phyloP scores from a whole-genome alignment of 2,797 vertebrate genomes.

The Neopelma chrysocephalum region DNA sequence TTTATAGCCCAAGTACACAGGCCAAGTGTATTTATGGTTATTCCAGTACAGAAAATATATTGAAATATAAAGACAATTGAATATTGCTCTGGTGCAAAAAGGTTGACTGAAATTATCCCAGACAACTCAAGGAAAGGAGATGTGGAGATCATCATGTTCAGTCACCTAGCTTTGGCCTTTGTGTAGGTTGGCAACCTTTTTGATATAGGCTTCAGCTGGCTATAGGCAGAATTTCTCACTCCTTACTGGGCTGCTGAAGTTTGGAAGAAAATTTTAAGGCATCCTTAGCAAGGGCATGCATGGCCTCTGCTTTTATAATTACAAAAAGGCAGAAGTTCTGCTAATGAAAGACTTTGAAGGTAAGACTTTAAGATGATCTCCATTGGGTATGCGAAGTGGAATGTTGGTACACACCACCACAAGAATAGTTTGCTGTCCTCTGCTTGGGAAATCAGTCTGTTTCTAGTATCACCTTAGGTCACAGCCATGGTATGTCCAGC shows the following conservation, averaged over 20 bases:
- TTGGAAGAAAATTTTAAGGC: neutral
- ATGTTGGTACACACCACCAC: neutral
- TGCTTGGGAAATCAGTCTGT: neutral
- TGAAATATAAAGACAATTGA: neutral
- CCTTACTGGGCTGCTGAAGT: neutral
- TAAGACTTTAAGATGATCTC: neutral
- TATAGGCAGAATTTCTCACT: neutral
- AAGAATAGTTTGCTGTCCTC: neutral
- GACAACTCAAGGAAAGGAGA: neutral
- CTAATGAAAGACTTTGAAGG: neutral
- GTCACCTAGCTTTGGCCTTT: neutral
- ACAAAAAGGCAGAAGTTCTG: neutral
- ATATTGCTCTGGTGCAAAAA: neutral
- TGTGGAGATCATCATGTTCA: neutral
- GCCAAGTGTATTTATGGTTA: neutral
- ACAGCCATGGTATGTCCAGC: neutral
- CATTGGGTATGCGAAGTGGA: neutral
- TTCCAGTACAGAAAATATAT: neutral
- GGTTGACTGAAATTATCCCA: neutral
- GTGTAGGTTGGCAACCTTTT: neutral
- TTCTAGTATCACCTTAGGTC: neutral
- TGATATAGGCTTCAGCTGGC: neutral
- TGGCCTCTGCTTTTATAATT: neutral
- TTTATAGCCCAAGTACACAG: neutral
- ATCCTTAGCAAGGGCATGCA: neutral